Base-by-base conservation (phyloP, 2,797 vertebrate species). In the Bryconaethiops microstoma region DNA sequence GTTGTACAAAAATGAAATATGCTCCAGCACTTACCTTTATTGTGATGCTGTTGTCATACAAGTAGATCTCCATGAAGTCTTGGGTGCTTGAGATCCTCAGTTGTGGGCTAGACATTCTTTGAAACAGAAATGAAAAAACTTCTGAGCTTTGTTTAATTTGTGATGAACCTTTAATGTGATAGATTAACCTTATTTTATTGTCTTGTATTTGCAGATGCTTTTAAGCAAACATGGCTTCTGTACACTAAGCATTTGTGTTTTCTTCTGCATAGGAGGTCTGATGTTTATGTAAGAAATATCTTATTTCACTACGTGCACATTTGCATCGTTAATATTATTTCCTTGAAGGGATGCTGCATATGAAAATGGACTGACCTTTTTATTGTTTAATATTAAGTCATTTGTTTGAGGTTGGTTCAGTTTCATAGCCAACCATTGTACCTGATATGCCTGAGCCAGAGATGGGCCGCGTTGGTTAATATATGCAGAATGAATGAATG, bases 281-380 rank as follows among this genome's bases (percentile, higher is more conserved):
- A 16, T 42, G 52, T 60, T 78, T 78, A 57, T 23, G 23, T 68
- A 40, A 57, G 29, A 77, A 63, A 50, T 76, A 63, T 63, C 74
- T 64, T 42, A 29, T 76, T 62, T 63, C 14, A 25, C 19, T 63
- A 40, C 8, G 25, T n/a, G 17, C 16, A 1, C 29, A 78, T 78
- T 78, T 78, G 65, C 76, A 78, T 78, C n/a, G 39, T 45, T n/a
- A 21, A 17, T 57, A 57, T 74, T 39, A 55, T 65, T 67, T 77
- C 50, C 75, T 54, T 16, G n/a, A 60, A 59, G 54, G 65, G 65
- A 25, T 35, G n/a, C 55, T 59, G 14, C 23, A 5, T 70, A 78
- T 60, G 76, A 48, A 78, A 78, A 69, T 70, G 39, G 14, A 69
- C 39, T 21, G 35, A 23, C n/a, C 68, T 39, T 23, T 78, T 39